These are phyloP conservation scores for Sebastes baramenuke DNA, from an alignment of 2,797 vertebrate genomes.

Conservation along the genomic window DNA sequence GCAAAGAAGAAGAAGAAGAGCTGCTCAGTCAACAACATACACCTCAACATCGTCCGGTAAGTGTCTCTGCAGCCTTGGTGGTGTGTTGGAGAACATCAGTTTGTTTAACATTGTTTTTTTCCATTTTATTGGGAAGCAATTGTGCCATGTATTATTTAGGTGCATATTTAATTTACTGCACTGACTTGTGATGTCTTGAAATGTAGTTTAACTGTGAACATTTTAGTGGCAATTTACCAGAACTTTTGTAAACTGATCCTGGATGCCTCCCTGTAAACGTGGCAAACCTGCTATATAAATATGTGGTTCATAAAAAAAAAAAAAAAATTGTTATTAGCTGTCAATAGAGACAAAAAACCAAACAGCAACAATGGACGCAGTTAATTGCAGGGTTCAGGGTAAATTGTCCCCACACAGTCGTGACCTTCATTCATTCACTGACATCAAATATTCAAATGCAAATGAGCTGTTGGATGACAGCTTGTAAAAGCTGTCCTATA, in stretches of 20 bases:
- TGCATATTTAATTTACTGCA: background rate
- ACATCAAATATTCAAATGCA: slow-evolving; percentile 68
- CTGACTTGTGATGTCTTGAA: background rate
- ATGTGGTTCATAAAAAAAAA: background rate
- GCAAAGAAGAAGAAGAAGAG: background rate
- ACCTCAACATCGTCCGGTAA: slow-evolving; percentile 43
- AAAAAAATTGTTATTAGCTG: slow-evolving; percentile 18
- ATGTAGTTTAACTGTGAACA: background rate
- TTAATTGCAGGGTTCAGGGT: slow-evolving; percentile 60
- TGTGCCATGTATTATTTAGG: background rate
- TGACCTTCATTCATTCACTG: slow-evolving; percentile 29
- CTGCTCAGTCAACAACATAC: background rate
- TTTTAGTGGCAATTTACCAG: background rate
- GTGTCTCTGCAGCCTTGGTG: background rate
- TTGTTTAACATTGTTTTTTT: no score
- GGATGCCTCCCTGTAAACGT: background rate
- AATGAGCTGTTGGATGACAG: slow-evolving; percentile 66
- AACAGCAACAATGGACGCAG: background rate
- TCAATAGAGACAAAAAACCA: slow-evolving; percentile 11
- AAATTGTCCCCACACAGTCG: slow-evolving; percentile 7
- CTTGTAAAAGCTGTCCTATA: slow-evolving; percentile 42
- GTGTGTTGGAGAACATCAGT: background rate
- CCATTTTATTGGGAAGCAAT: background rate
- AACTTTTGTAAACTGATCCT: background rate
- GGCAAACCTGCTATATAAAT: background rate